Evolutionary conservation across 2,113 vertebrate genomes (phyloP).

Genomic region (Coracopsis vasa): DNA sequence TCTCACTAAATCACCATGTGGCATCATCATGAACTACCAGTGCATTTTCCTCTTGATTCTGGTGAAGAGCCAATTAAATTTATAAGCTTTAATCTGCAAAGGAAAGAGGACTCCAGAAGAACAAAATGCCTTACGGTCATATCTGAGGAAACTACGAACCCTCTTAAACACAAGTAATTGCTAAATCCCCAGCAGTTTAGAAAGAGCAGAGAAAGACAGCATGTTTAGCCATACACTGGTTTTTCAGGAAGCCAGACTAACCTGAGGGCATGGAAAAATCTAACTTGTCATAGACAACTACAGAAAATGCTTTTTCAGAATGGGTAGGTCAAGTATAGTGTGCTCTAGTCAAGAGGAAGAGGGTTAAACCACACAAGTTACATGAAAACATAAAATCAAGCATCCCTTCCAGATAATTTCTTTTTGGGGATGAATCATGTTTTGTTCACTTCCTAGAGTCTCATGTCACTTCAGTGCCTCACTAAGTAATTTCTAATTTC

Average conservation of each 20-base stretch:
- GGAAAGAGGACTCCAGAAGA: not conserved
- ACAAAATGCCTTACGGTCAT: not conserved
- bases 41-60: not conserved
- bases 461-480: not conserved
- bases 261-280: not conserved
- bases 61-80: accelerated
- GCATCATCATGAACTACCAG: not conserved
- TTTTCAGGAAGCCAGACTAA: not conserved
- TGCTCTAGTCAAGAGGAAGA: not conserved
- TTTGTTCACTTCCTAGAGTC: not conserved
- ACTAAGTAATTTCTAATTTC: not conserved
- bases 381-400: not conserved
- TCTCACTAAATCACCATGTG: not conserved
- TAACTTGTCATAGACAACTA: not conserved
- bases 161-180: not conserved
- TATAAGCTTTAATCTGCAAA: accelerated
- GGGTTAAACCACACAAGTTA: not conserved
- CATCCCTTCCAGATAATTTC: not conserved
- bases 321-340: accelerated
- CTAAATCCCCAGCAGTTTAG: not conserved
- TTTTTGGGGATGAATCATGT: not conserved
- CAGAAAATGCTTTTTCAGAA: not conserved
- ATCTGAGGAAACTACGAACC: not conserved
- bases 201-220: not conserved
- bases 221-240: not conserved